phyloP scores from a whole-genome alignment of 2,888 invertebrate genomes.

The Drosophila subquinaria region DNA sequence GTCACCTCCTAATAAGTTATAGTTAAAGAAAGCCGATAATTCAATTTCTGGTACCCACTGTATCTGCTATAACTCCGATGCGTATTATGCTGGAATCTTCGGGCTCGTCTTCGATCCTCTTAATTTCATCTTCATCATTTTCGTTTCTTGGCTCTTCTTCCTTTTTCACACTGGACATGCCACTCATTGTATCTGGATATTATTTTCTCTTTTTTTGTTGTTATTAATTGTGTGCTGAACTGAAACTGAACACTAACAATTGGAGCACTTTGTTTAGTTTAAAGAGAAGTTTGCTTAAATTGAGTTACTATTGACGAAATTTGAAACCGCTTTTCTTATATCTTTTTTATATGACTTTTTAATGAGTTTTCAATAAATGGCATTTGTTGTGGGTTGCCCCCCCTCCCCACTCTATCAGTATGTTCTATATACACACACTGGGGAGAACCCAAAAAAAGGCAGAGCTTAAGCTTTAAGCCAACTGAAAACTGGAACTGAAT shows the following conservation, averaged over 20 bases:
- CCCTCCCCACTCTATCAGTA: no score
- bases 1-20: conserved; percentile 48
- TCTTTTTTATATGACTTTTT: conserved; percentile 53
- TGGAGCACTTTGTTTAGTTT: conserved; percentile 6
- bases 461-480: conserved; percentile 46
- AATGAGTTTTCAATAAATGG: conserved; percentile 72
- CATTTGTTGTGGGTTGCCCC: conserved; percentile 16
- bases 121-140: background rate
- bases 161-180: background rate
- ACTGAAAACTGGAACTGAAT: conserved; percentile 7
- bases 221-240: background rate
- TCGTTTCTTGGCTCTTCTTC: background rate
- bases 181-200: conserved; percentile 41
- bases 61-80: conserved; percentile 58
- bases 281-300: background rate
- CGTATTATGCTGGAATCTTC: conserved; percentile 42
- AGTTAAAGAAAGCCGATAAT: background rate
- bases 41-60: conserved; percentile 25
- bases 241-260: conserved; percentile 5
- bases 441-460: conserved; percentile 24
- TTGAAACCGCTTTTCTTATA: background rate
- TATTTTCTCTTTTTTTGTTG: background rate
- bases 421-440: background rate
- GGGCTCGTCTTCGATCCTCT: background rate
- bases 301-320: background rate